Evolutionary conservation across 2,888 invertebrate genomes (phyloP).

Genomic region (Spodoptera picta): DNA sequence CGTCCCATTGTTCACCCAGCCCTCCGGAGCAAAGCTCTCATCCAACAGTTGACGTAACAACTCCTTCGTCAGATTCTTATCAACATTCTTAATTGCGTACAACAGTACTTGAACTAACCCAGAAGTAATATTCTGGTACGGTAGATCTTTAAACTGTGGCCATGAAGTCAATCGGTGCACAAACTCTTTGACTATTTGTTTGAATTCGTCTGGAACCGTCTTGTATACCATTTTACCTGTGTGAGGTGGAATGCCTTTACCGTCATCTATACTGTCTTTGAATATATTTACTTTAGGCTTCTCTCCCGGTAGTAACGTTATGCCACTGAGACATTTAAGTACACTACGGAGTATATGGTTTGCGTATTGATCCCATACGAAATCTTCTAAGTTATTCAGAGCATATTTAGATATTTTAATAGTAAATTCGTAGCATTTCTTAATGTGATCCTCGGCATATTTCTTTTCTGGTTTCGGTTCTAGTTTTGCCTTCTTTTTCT

Average conservation of each 20-base stretch:
- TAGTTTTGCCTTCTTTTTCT: conserved; percentile 71
- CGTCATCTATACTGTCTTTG: conserved; percentile 65
- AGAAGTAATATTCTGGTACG: conserved; percentile 91
- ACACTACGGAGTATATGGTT: conserved; percentile 93
- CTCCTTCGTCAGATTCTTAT: conserved; percentile 85
- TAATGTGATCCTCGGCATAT: conserved; percentile 83
- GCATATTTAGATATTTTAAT: conserved; percentile 92
- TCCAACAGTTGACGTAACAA: conserved; percentile 90
- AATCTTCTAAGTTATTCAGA: conserved; percentile 95
- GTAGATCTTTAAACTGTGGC: conserved; percentile 94
- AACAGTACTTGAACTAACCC: conserved; percentile 89
- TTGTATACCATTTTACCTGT: conserved; percentile 80
- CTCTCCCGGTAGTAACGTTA: conserved; percentile 86
- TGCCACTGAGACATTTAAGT: conserved; percentile 91
- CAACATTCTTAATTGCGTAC: conserved; percentile 89
- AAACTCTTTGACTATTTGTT: conserved; percentile 90
- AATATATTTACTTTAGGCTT: conserved; percentile 80
- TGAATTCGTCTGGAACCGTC: conserved; percentile 89
- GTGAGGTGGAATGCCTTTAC: conserved; percentile 78
- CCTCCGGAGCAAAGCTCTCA: conserved; percentile 89
- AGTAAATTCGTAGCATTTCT: conserved; percentile 90
- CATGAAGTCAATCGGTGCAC: conserved; percentile 90
- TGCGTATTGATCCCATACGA: conserved; percentile 93
- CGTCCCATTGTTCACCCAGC: conserved; percentile 67
- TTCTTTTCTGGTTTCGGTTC: conserved; percentile 60